These are phyloP conservation scores for Theonella swinhoei DNA, from an alignment of 37 sponge, comb jelly and placozoan species.

Conservation along the genomic window DNA sequence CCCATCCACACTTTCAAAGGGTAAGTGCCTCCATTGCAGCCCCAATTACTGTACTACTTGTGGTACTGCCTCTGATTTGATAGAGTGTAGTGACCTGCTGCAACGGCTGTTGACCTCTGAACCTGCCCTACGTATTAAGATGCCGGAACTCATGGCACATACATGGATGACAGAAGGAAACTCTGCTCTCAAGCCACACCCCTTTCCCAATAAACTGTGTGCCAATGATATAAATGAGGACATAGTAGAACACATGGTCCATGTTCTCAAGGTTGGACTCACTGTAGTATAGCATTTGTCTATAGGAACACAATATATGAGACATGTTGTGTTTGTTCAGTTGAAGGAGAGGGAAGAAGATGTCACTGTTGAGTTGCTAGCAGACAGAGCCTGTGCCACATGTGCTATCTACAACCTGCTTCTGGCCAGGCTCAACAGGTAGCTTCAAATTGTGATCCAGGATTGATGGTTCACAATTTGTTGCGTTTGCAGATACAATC, in stretches of 20 bases:
- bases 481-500: constrained; percentile 20
- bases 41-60: neutral
- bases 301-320: neutral
- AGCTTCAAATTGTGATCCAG: neutral
- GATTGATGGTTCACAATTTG: no score
- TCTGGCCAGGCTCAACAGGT: constrained; percentile 51
- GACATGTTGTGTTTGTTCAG: neutral
- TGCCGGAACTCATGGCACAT: constrained; percentile 78
- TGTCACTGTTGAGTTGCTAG: constrained; percentile 29
- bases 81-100: constrained; percentile 85
- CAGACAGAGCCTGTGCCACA: constrained; percentile 25
- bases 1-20: constrained; percentile 72
- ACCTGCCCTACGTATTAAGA: constrained; percentile 77
- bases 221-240: constrained; percentile 53
- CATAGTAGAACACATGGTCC: constrained; percentile 76
- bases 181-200: constrained; percentile 53
- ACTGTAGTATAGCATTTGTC: neutral
- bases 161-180: constrained; percentile 77
- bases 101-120: constrained; percentile 66
- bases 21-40: constrained; percentile 49
- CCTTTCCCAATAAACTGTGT: constrained; percentile 65
- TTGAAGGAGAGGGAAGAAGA: constrained; percentile 26
- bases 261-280: constrained; percentile 32
- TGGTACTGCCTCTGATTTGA: neutral
- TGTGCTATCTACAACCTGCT: constrained; percentile 74